phyloP scores from a whole-genome alignment of 35 echinoderm and acorn worm species.

The Heliocidaris tuberculata region DNA sequence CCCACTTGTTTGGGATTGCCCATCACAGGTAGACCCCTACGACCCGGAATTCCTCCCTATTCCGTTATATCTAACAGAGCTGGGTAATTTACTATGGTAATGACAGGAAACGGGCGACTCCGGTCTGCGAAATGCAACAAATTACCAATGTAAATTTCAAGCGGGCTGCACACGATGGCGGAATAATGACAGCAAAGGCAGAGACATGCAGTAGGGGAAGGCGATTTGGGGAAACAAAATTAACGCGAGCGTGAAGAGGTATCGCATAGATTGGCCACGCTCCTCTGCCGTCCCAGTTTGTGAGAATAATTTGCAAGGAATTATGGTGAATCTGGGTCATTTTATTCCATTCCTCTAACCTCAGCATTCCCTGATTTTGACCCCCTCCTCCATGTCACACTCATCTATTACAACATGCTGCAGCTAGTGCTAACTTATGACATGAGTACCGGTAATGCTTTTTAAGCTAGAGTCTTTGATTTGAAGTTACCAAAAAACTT shows the following conservation, averaged over 20 bases:
- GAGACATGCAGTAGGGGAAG: not conserved
- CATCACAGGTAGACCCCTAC: not conserved
- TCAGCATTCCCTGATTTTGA: not conserved
- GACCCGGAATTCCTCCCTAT: not conserved
- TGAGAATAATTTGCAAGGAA: not conserved
- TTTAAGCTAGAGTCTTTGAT: no score
- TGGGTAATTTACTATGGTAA: constrained; percentile 27
- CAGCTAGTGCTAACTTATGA: no score
- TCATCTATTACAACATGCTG: no score
- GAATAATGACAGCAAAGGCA: not conserved
- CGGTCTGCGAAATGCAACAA: constrained; percentile 15
- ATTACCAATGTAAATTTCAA: constrained; percentile 35
- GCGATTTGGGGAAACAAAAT: not conserved
- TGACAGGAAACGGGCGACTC: constrained; percentile 37
- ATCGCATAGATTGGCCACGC: not conserved
- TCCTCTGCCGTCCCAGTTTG: not conserved
- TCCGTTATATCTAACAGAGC: not conserved
- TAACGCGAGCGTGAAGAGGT: not conserved
- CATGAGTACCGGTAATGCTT: no score
- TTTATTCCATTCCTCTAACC: not conserved
- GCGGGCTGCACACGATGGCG: not conserved
- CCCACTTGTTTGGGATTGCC: not conserved
- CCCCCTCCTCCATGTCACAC: no score
- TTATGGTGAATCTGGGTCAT: constrained; percentile 25
- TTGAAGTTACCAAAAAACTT: no score